phyloP scores from a whole-genome alignment of 2,888 invertebrate genomes.

The Tinea semifulvella region DNA sequence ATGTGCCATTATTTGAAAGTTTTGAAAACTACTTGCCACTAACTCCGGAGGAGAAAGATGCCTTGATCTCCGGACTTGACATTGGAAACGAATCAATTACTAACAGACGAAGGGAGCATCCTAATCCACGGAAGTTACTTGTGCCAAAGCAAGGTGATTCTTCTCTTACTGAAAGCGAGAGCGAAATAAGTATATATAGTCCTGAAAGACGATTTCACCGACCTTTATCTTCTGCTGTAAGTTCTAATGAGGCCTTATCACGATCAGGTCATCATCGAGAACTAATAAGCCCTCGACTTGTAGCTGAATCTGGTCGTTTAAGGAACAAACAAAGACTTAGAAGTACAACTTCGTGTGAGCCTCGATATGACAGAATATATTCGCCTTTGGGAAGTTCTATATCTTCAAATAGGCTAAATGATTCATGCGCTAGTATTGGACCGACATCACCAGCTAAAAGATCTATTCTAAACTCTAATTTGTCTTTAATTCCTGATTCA shows the following conservation, averaged over 20 bases:
- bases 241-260: constrained; percentile 52
- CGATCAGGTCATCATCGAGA: constrained; percentile 45
- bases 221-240: constrained; percentile 50
- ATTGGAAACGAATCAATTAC: constrained; percentile 31
- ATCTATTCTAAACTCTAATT: constrained; percentile 51
- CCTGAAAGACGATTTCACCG: constrained; percentile 46
- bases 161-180: constrained; percentile 57
- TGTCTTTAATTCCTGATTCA: constrained; percentile 55
- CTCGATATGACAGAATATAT: constrained; percentile 55
- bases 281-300: constrained; percentile 47
- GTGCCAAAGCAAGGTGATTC: constrained; percentile 41
- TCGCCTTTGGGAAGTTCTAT: constrained; percentile 47
- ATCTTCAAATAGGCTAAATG: constrained; percentile 48
- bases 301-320: constrained; percentile 40
- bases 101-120: constrained; percentile 40
- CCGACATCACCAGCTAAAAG: constrained; percentile 36
- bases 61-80: constrained; percentile 45
- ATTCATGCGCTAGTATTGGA: constrained; percentile 42
- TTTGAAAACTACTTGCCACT: constrained; percentile 67
- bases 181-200: constrained; percentile 49
- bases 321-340: constrained; percentile 49
- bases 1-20: constrained; percentile 74
- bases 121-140: constrained; percentile 36
- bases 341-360: constrained; percentile 54
- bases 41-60: constrained; percentile 54